Percentiles rank a stretch among this genome's conserved stretches.
Evolutionary conservation across 2,888 invertebrate genomes (phyloP).

Genomic region (Hemithea aestivaria): DNA sequence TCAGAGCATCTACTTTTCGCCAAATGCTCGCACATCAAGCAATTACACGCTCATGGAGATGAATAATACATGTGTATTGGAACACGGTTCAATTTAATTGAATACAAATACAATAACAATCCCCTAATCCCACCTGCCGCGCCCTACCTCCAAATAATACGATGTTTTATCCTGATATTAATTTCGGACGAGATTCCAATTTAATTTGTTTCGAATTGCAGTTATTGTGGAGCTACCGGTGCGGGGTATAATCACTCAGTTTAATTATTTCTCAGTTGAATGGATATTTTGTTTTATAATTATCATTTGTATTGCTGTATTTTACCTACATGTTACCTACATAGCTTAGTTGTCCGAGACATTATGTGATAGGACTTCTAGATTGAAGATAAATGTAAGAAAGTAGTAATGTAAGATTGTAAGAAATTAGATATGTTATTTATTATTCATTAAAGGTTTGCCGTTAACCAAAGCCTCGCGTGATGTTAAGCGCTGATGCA

Average conservation of each 20-base stretch:
- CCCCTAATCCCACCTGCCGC: conserved; percentile 23
- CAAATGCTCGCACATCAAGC: conserved; percentile 10
- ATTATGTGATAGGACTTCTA: too few relatives aligned
- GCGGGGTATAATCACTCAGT: neutral
- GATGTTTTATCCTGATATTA: conserved; percentile 23
- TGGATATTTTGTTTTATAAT: too few relatives aligned
- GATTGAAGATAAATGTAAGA: too few relatives aligned
- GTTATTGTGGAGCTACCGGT: conserved; percentile 6
- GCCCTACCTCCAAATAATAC: conserved; percentile 17
- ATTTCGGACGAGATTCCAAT: conserved; percentile 18
- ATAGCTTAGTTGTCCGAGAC: too few relatives aligned
- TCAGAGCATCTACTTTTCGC: too few relatives aligned
- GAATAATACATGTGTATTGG: conserved; percentile 27
- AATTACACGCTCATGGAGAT: conserved; percentile 16
- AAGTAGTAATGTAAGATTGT: too few relatives aligned
- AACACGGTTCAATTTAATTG: conserved; percentile 34
- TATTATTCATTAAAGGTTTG: too few relatives aligned
- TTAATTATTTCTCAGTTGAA: neutral
- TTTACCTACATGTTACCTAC: too few relatives aligned
- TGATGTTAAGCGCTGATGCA: too few relatives aligned
- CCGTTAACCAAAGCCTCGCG: too few relatives aligned
- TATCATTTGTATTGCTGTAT: too few relatives aligned
- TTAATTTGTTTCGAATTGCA: conserved; percentile 19
- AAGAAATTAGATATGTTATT: too few relatives aligned
- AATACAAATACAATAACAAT: conserved; percentile 43